Conservation (phyloP, 2,113 vertebrate genomes). For the Turdus rufiventris region DNA sequence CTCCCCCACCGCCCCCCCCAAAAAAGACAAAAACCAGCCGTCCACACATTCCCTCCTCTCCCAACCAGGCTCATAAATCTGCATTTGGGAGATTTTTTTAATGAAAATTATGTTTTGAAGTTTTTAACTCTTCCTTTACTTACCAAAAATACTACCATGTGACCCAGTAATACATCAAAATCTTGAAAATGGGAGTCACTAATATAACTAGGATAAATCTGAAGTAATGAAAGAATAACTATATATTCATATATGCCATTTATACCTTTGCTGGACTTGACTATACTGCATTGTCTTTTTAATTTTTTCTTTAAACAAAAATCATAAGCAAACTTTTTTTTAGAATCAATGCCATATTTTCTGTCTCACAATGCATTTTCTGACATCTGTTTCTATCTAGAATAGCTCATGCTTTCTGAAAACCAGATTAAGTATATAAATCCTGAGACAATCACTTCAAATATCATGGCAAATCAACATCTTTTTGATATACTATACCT, state of each 20-base stretch:
- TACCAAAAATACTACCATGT: background rate
- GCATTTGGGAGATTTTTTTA: background rate
- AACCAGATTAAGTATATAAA: background rate
- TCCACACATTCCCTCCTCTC: background rate
- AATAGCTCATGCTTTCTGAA: background rate
- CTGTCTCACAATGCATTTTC: background rate
- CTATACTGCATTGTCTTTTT: background rate
- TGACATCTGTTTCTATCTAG: background rate
- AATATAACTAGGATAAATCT: background rate
- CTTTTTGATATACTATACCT: background rate
- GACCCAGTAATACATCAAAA: background rate
- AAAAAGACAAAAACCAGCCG: background rate
- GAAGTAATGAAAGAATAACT: background rate
- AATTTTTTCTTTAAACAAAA: background rate
- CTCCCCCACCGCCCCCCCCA: too few species aligned
- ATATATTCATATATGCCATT: background rate
- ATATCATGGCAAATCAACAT: background rate
- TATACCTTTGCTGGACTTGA: background rate
- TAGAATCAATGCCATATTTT: background rate
- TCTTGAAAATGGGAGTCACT: background rate
- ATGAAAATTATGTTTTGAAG: background rate
- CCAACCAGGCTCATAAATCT: background rate
- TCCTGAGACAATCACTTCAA: background rate
- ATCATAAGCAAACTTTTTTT: background rate
- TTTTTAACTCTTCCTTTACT: background rate